Percentiles rank a stretch among this genome's conserved stretches.
Evolutionary conservation across 2,888 invertebrate species (phyloP).

Genomic region (Escarpia spicata): DNA sequence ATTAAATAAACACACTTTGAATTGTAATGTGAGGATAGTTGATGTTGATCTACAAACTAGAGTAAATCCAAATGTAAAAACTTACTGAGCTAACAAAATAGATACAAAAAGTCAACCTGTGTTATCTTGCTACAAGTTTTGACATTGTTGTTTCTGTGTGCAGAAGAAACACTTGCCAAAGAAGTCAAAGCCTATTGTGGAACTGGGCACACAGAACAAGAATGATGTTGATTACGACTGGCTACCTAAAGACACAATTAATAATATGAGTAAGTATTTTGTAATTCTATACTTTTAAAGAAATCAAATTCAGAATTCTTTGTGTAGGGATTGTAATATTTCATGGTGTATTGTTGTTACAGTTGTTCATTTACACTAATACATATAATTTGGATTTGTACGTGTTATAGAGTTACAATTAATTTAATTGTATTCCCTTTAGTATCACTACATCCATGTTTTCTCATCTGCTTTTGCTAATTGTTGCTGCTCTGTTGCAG

Average conservation of each 20-base stretch:
- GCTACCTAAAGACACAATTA: conserved; percentile 83
- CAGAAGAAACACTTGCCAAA: conserved; percentile 56
- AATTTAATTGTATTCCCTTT: background rate
- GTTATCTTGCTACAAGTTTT: background rate
- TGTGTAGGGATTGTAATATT: background rate
- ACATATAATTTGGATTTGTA: background rate
- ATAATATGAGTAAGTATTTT: conserved; percentile 56
- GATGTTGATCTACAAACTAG: no score
- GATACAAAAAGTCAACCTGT: background rate
- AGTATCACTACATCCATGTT: no score
- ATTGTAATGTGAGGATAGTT: no score
- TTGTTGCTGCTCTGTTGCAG: conserved; percentile 43
- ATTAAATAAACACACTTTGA: no score
- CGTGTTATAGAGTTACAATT: background rate
- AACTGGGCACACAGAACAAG: conserved; percentile 87
- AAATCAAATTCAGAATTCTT: background rate
- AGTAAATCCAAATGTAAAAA: no score
- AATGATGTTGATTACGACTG: conserved; percentile 95
- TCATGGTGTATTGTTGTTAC: background rate
- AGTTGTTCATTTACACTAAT: background rate
- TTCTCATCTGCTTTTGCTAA: no score
- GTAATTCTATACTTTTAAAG: background rate
- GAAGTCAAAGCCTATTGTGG: conserved; percentile 69
- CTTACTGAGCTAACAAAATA: background rate
- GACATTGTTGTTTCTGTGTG: background rate